Conservation (phyloP, 53 echinoderm and acorn worm species). For the Henricia sp. region DNA sequence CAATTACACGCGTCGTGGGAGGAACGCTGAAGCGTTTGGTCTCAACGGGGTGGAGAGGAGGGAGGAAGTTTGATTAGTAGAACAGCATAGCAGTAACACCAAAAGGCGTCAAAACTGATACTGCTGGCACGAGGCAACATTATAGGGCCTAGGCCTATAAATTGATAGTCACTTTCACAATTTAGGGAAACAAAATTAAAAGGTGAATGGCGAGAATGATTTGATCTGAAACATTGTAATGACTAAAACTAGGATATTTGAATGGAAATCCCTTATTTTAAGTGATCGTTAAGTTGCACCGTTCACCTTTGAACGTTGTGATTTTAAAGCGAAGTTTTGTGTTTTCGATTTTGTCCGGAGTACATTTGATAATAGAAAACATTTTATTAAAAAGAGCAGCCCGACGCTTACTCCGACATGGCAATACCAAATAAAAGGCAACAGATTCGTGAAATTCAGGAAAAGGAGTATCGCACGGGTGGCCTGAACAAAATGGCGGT, state of each 20-base stretch:
- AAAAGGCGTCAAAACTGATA: too few relatives aligned
- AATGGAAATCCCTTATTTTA: too few relatives aligned
- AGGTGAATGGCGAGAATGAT: too few relatives aligned
- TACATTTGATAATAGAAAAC: constrained; percentile 4
- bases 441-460: background rate
- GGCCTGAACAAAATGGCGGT: constrained; percentile 23
- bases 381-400: too few relatives aligned
- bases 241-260: background rate
- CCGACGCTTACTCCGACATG: too few relatives aligned
- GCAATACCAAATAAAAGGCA: background rate
- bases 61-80: background rate
- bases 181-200: too few relatives aligned
- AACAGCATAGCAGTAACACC: background rate
- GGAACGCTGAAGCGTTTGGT: too few relatives aligned
- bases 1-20: background rate
- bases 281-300: too few relatives aligned
- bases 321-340: background rate
- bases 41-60: background rate
- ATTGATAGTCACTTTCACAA: too few relatives aligned
- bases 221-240: background rate
- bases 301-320: background rate
- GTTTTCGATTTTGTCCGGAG: background rate
- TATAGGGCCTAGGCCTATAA: too few relatives aligned
- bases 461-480: constrained; percentile 43
- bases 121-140: background rate